A percentile compares a stretch with the other conserved stretches of the same genome.
Evolutionary conservation across 2,888 invertebrate genomes (phyloP).

Genomic region (Caenorhabditis sp.): DNA sequence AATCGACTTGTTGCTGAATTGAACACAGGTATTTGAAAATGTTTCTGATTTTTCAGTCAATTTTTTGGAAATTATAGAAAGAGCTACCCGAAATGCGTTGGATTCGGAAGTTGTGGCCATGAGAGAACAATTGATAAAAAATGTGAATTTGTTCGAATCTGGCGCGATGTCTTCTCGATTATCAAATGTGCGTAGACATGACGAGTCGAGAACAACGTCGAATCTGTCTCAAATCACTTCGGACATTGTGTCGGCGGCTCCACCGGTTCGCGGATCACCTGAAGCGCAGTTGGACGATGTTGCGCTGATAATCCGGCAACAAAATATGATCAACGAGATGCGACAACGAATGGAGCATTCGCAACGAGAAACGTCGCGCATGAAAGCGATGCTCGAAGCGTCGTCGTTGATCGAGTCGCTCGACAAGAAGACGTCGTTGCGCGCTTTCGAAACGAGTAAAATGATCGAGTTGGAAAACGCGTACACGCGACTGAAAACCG

Average conservation of each 20-base stretch:
- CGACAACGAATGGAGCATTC: slow-evolving; percentile 42
- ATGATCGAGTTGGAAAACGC: slow-evolving; percentile 47
- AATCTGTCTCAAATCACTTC: slow-evolving; percentile 25
- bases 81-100: slow-evolving; percentile 32
- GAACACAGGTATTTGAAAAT: slow-evolving; percentile 2
- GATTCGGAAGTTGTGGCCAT: slow-evolving; percentile 55
- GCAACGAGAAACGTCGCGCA: slow-evolving; percentile 51
- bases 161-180: slow-evolving; percentile 33
- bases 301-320: slow-evolving; percentile 55
- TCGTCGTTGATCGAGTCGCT: slow-evolving; percentile 48
- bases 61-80: slow-evolving; percentile 38
- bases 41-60: neutral
- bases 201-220: slow-evolving; percentile 24
- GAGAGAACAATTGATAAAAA: slow-evolving; percentile 62
- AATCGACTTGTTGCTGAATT: slow-evolving; percentile 20
- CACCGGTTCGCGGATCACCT: slow-evolving; percentile 23
- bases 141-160: slow-evolving; percentile 60
- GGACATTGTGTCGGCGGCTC: neutral
- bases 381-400: slow-evolving; percentile 52
- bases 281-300: slow-evolving; percentile 51
- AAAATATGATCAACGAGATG: slow-evolving; percentile 53
- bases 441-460: slow-evolving; percentile 43
- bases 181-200: neutral
- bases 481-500: slow-evolving; percentile 44
- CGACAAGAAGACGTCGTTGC: slow-evolving; percentile 50